These are phyloP conservation scores for Kryphioiulus occultus DNA, from an alignment of 2,888 invertebrate species.

Conservation along the genomic window DNA sequence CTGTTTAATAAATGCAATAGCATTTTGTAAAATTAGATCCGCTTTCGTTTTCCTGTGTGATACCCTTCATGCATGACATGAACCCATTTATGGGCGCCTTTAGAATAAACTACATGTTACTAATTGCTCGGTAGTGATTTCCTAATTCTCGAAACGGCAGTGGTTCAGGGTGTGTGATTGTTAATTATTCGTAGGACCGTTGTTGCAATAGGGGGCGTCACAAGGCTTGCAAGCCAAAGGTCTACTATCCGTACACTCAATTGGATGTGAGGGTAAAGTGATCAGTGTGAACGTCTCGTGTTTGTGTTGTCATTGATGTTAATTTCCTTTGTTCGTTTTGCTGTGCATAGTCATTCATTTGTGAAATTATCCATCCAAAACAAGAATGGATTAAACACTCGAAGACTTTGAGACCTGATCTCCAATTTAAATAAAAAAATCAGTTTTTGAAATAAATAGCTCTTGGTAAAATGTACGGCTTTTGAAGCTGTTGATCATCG, in stretches of 20 bases:
- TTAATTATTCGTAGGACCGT: conserved; percentile 46
- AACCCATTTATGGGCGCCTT: not conserved
- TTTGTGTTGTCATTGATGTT: not conserved
- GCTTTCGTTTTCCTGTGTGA: not conserved
- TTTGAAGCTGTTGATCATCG: no score
- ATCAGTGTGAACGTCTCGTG: conserved; percentile 33
- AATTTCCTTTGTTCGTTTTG: not conserved
- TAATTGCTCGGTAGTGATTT: not conserved
- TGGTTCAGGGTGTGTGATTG: conserved; percentile 31
- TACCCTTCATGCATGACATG: not conserved
- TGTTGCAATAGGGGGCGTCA: conserved; percentile 42
- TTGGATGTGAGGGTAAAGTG: conserved; percentile 44
- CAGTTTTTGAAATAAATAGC: not conserved
- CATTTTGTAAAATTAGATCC: not conserved
- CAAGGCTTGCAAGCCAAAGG: conserved; percentile 46
- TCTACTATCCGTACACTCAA: conserved; percentile 49
- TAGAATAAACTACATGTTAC: not conserved
- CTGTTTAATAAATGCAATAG: not conserved
- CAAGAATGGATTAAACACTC: not conserved
- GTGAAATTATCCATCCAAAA: not conserved
- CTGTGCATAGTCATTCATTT: conserved; percentile 3
- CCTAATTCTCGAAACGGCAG: not conserved
- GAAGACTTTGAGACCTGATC: not conserved
- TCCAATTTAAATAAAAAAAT: not conserved
- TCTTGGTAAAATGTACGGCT: not conserved